phyloP scores from a whole-genome alignment of 1,140 invertebrate species.

The Acyrthosiphon pisum region DNA sequence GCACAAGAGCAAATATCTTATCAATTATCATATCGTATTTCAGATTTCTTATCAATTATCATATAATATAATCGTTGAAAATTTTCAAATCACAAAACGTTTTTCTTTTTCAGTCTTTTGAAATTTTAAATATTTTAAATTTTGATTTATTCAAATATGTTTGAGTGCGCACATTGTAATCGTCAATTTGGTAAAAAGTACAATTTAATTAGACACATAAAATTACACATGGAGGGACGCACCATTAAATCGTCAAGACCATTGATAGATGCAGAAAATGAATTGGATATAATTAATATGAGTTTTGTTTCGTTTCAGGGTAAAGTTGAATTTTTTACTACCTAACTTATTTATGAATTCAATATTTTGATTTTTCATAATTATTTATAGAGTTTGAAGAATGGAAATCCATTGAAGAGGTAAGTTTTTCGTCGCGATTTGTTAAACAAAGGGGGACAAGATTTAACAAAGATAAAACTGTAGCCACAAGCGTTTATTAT shows the following conservation, averaged over 20 bases:
- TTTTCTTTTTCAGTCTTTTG: too few species aligned
- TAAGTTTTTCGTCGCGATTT: background rate
- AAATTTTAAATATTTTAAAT: too few species aligned
- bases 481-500: background rate
- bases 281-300: background rate
- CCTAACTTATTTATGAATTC: background rate
- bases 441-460: background rate
- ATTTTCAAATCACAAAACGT: too few species aligned
- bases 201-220: background rate
- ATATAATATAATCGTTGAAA: too few species aligned
- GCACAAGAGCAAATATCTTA: too few species aligned
- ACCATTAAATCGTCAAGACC: background rate
- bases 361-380: background rate
- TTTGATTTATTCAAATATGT: background rate
- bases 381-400: background rate
- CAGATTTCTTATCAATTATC: too few species aligned
- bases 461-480: background rate
- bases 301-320: background rate
- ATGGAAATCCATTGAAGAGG: background rate
- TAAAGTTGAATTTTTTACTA: background rate
- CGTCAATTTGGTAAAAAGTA: background rate
- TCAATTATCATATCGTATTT: too few species aligned
- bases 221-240: background rate
- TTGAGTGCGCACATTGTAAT: background rate
- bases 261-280: background rate